Evolutionary conservation across 2,113 vertebrate species (phyloP), one percentile per base, ranked within the genome.

Genomic region (Mesocricetus auratus): DNA sequence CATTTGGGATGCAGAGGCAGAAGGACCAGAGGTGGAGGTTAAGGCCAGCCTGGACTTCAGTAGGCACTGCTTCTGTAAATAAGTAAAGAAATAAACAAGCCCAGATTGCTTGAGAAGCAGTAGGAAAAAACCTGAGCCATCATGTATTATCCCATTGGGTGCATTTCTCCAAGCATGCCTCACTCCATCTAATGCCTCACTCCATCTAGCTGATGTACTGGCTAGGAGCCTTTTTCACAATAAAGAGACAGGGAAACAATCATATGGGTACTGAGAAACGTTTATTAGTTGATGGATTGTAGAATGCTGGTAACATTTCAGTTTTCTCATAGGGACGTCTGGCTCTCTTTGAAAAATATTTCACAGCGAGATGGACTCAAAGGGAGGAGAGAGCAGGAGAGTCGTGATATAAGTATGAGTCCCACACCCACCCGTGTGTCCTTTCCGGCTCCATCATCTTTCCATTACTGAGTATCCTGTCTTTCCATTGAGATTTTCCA

Each of bases 241-340:
- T 47, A 82, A 93, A 47, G 29, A 83, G 11, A 85, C 36, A 73
- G 69, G 31, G n/a, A 93, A 94, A 69, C 26, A 86, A 71, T 31
- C 15, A 36, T 50, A 45, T 2, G 2, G 42, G 3, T 36, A 45
- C 11, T 62, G 29, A 95, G 19, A 6, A n/a, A 64, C 33, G 31
- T 62, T 79, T 9, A 69, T 7, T 33, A 66, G 31, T 7, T 90
- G 42, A 90, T 56, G 29, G 7, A 10, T 79, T 95, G 7, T 82
- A 58, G 90, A 93, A 87, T 26, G 7, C 53, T 87, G 53, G 73
- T 9, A 9, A 74, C 42, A 87, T 53, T 86, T 95, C 62, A 83
- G 10, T 83, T 74, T 86, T 96, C 26, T 77, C 31, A 93, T 22
- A 60, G 36, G 31, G 79, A 69, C n/a, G n/a, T 95, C 31, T 85